Conservation (phyloP, 2,113 vertebrate genomes). For the Prunella himalayana region DNA sequence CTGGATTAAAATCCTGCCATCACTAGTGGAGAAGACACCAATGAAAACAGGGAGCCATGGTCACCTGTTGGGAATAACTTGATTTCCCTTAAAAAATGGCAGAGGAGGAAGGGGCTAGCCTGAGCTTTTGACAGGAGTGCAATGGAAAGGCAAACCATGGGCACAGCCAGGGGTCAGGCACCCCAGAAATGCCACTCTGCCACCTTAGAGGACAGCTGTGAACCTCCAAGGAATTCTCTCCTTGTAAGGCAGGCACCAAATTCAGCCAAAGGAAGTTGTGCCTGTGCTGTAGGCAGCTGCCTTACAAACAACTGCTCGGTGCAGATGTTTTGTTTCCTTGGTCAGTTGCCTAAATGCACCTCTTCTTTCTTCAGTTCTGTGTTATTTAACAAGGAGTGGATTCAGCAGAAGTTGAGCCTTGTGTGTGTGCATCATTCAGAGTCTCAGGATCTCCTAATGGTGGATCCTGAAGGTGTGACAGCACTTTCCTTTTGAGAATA, state of each 20-base stretch:
- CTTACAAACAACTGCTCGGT: not conserved
- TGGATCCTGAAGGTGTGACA: not conserved
- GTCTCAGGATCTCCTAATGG: not conserved
- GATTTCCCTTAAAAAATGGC: not conserved
- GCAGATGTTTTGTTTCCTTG: not conserved
- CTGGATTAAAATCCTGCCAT: not conserved
- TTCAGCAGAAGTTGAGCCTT: not conserved
- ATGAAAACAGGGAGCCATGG: not conserved
- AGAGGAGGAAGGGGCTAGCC: not conserved
- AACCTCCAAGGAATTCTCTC: not conserved
- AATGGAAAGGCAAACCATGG: not conserved
- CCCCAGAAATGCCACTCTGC: not conserved
- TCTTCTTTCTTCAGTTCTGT: not conserved
- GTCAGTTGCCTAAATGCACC: not conserved
- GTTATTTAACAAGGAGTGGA: not conserved
- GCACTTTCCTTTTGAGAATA: not conserved
- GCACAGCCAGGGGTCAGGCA: not conserved
- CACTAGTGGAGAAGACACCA: not conserved
- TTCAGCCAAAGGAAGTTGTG: not conserved
- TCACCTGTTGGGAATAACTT: not conserved
- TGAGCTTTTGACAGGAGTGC: not conserved
- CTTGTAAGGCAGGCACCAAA: not conserved
- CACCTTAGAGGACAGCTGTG: not conserved
- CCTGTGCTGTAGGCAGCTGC: not conserved
- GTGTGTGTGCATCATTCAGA: fast-evolving